phyloP scores from a whole-genome alignment of 2,113 vertebrate genomes.

The Eubucco bourcierii region DNA sequence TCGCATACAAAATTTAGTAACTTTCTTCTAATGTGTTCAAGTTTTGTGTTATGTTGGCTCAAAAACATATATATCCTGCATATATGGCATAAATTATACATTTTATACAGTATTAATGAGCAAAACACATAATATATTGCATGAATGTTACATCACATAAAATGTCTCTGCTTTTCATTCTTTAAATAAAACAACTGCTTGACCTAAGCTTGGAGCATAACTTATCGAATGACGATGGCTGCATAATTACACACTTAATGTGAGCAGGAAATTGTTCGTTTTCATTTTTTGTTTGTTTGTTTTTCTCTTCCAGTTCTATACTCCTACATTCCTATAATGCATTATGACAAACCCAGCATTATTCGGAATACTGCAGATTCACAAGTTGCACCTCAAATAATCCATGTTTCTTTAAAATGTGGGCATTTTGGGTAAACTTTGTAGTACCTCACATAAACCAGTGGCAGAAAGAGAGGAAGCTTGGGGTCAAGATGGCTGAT shows the following conservation, averaged over 20 bases:
- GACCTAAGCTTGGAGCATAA: not conserved
- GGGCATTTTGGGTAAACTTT: not conserved
- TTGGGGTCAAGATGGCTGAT: not conserved
- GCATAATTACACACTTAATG: not conserved
- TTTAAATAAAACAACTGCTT: not conserved
- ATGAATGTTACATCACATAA: not conserved
- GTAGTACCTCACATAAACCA: not conserved
- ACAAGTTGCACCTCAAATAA: not conserved
- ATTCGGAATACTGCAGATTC: not conserved
- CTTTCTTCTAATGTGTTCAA: constrained; percentile 6
- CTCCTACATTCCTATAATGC: not conserved
- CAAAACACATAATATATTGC: not conserved
- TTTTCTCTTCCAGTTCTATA: not conserved
- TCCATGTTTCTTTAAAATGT: not conserved
- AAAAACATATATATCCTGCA: not conserved
- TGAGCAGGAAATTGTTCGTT: not conserved
- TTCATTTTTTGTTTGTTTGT: no score
- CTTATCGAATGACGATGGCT: not conserved
- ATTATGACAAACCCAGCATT: not conserved
- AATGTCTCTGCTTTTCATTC: constrained; percentile 39
- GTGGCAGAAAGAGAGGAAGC: not conserved
- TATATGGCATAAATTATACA: not conserved
- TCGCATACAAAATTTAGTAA: not conserved
- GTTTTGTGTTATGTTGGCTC: not conserved
- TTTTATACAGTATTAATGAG: not conserved